Percentiles rank a stretch among this genome's conserved stretches.
phyloP scores from a whole-genome alignment of 2,113 vertebrate species.

The Lontra canadensis region DNA sequence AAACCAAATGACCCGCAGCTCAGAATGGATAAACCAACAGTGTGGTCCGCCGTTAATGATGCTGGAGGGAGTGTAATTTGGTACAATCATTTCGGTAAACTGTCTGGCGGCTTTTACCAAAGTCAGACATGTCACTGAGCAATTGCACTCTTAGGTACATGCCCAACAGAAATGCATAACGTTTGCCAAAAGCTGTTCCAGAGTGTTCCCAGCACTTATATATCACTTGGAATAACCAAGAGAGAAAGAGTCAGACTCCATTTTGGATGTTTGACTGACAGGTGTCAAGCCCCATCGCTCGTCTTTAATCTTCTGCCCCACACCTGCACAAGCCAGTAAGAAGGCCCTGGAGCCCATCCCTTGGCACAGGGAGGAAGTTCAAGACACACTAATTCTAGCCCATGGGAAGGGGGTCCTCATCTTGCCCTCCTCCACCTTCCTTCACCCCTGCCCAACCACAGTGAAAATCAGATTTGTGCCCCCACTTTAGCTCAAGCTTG shows the following conservation, averaged over 20 bases:
- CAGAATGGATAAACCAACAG: neutral
- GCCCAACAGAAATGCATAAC: neutral
- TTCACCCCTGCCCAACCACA: neutral
- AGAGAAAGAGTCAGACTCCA: neutral
- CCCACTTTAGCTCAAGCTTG: neutral
- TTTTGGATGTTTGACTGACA: neutral
- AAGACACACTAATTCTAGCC: neutral
- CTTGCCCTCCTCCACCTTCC: too few relatives aligned
- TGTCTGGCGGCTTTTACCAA: neutral
- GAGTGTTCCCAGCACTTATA: neutral
- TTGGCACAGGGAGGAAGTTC: neutral
- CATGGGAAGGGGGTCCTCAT: neutral
- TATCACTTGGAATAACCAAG: too few relatives aligned
- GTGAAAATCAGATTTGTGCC: neutral
- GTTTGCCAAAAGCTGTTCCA: neutral
- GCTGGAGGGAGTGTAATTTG: neutral
- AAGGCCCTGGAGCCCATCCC: neutral
- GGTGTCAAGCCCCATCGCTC: neutral
- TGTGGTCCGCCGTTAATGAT: neutral
- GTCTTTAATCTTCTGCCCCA: neutral
- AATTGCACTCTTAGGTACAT: neutral
- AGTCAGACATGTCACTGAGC: neutral
- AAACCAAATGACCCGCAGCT: neutral
- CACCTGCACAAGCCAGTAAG: neutral
- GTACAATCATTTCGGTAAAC: neutral